Base-by-base conservation (phyloP, 1,140 invertebrate genomes). In the Nasonia longicornis region DNA sequence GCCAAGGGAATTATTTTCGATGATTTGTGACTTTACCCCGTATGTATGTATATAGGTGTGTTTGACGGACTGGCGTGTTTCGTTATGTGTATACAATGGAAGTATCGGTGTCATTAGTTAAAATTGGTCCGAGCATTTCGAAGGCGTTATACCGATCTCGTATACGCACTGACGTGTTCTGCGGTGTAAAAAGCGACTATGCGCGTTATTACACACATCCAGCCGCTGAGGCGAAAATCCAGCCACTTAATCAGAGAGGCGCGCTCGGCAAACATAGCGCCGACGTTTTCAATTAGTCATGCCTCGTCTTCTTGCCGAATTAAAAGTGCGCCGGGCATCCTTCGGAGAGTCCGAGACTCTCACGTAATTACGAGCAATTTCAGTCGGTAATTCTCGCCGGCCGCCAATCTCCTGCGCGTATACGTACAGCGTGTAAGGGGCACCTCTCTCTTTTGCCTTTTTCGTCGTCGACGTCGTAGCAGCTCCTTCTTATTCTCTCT, bases 331-430 rank as follows among this genome's bases (percentile, higher is more conserved):
- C 8, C 52, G 16, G 52, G 52, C 6, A 58, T 58, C 52, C 52
- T 20, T 58, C 52, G 52, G 52, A n/a, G 3, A 76, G 74, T 64
- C 52, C 2, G 4, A 76, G 74, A 76, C 52, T 63, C 52, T 77
- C 58, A 66, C 63, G 64, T 77, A 77, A 77, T 64, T 77, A 69
- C 14, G 42, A 38, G 58, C 75, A 77, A 77, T 77, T 77, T 77
- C 38, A 77, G 64, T n/a, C 52, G 52, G 52, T 67, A 77, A 77
- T 77, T 77, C 75, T 64, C 31, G 22, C n/a, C 38, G 26, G 26
- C 26, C 64, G 75, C 66, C 67, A 78, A 78, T 29, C 64, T 58
- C 2, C 38, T 42, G 38, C 31, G 31, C 0, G 4, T 35, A 35
- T n/a, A 7, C n/a, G 7, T n/a, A 58, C 3, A 71, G 77, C 42